These are phyloP conservation scores for Solenopsis invicta DNA, from an alignment of 1,140 invertebrate species.

Conservation along the genomic window DNA sequence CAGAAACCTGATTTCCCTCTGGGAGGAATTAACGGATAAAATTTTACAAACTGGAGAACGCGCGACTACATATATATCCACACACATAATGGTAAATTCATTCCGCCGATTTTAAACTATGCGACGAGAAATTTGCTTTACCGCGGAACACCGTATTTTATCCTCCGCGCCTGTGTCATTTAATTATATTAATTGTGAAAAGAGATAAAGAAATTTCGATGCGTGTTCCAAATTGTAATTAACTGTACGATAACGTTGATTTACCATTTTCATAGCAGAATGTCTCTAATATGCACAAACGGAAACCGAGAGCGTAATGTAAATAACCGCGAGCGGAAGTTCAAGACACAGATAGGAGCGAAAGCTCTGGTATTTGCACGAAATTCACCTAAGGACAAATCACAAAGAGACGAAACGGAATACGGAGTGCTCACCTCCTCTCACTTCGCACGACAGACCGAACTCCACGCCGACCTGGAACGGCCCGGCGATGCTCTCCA, in stretches of 20 bases:
- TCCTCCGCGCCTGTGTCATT: conserved; percentile 1
- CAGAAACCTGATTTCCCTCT: conserved; percentile 52
- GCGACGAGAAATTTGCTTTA: conserved; percentile 25
- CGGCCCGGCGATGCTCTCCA: conserved; percentile 93
- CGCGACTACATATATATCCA: background rate
- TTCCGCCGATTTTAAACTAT: conserved; percentile 23
- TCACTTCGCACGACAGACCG: conserved; percentile 94
- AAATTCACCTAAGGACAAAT: conserved; percentile 19
- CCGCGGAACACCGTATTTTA: conserved; percentile 17
- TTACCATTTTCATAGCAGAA: background rate
- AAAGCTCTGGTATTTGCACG: background rate
- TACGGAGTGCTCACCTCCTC: conserved; percentile 91
- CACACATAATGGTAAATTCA: conserved; percentile 15
- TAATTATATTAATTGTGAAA: conserved; percentile 26
- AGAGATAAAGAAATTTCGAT: conserved; percentile 32
- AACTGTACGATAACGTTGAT: conserved; percentile 18
- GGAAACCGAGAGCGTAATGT: background rate
- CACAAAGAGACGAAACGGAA: background rate
- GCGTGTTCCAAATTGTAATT: conserved; percentile 19
- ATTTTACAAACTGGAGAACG: conserved; percentile 15
- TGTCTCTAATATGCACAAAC: background rate
- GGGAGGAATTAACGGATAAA: conserved; percentile 35
- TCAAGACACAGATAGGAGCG: background rate
- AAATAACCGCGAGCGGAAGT: conserved; percentile 8
- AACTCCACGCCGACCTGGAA: conserved; percentile 94